Evolutionary conservation across 2,888 invertebrate genomes (phyloP).

Genomic region (Amiota communis): DNA sequence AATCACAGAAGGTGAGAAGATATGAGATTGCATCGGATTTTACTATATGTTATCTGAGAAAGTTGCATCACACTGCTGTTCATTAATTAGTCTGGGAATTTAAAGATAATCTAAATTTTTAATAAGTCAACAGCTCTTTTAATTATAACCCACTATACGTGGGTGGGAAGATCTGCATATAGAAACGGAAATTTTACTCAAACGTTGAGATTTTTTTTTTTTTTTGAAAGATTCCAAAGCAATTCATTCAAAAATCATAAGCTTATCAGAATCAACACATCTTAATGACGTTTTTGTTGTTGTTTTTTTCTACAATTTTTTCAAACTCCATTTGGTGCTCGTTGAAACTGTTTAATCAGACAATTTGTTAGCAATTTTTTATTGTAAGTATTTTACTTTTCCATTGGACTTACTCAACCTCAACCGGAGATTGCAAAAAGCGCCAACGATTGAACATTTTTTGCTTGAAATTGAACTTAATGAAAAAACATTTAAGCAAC

Average conservation of each 20-base stretch:
- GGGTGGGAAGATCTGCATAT: not conserved
- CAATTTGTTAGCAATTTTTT: constrained; percentile 64
- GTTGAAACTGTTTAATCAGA: constrained; percentile 33
- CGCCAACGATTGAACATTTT: constrained; percentile 26
- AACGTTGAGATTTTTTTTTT: not conserved
- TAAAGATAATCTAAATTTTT: not conserved
- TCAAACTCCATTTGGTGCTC: constrained; percentile 8
- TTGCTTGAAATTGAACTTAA: constrained; percentile 53
- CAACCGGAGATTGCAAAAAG: not conserved
- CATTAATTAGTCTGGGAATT: too few relatives aligned
- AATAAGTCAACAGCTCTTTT: not conserved
- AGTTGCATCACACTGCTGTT: too few relatives aligned
- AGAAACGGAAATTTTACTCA: too few relatives aligned
- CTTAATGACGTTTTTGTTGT: constrained; percentile 39
- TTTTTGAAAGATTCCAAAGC: constrained; percentile 33
- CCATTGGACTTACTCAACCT: not conserved
- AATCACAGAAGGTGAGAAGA: not conserved
- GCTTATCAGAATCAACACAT: constrained; percentile 42
- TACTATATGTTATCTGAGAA: not conserved
- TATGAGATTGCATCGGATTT: not conserved
- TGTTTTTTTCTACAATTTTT: not conserved
- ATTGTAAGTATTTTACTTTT: constrained; percentile 25
- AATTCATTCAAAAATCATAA: constrained; percentile 46
- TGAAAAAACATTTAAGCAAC: constrained; percentile 57
- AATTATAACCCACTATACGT: not conserved